Evolutionary conservation across 2,797 vertebrate species (phyloP), one percentile per base, ranked within the genome.

Genomic region (Psittacula echo): DNA sequence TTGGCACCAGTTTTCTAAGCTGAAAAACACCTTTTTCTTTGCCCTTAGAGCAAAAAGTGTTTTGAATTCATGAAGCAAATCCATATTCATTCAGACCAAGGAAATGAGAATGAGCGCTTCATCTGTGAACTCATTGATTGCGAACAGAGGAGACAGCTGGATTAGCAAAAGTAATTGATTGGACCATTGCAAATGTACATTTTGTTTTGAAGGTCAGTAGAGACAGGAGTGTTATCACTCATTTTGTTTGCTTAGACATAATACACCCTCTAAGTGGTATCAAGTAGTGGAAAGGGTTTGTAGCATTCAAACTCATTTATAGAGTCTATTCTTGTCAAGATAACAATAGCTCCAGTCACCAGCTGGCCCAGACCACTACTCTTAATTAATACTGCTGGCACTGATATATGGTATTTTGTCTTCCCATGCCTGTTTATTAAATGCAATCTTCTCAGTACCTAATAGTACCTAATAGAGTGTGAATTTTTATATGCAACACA

Each of bases 121-220:
- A 77, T 87, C 87, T 94, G 85, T 83, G 67, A 44, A 84, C 32
- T 66, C 68, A 96, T 91, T 78, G 89, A 96, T 37, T 96, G 85
- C 80, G 72, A 75, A 89, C 42, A 66, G 88, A 86, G 85, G 67
- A 93, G 47, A 50, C 72, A 81, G 39, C 29, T 94, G 64, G 75
- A 30, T 73, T 87, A 92, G 77, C 66, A 91, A 90, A 90, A 94
- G 37, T 58, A 87, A 97, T 91, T 94, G 85, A 95, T 96, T 67
- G 70, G 19, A 83, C 51, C 3, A 2, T n/a, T 82, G 71, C 26
- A 77, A 67, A 45, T 61, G 51, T 88, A 64, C 39, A 66, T 93
- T 94, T 92, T 81, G 60, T 88, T 90, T 68, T 92, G 53, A 90
- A 90, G 93, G 79, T 85, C 95, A 94, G 71, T 65, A 89, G 24